phyloP scores from a whole-genome alignment of 2,888 invertebrate genomes.

The Euplexia lucipara region DNA sequence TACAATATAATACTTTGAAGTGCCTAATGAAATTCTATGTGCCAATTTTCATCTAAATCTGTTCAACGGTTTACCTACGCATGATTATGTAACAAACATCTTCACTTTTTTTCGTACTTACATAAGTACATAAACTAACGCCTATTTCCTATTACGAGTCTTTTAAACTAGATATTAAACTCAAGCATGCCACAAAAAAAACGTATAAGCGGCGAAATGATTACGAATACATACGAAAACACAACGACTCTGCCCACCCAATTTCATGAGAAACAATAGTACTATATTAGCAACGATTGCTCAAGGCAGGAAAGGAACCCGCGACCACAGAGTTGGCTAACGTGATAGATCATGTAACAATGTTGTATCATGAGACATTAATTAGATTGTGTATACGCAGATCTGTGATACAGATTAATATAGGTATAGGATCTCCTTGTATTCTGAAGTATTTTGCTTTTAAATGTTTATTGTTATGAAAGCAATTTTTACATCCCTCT shows the following conservation, averaged over 20 bases:
- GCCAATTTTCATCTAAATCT: too few relatives aligned
- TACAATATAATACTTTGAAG: too few relatives aligned
- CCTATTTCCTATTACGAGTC: too few relatives aligned
- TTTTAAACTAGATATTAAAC: too few relatives aligned
- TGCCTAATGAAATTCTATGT: too few relatives aligned
- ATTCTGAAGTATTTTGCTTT: background rate
- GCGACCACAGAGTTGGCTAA: constrained; percentile 39
- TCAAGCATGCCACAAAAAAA: too few relatives aligned
- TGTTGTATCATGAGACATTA: constrained; percentile 11
- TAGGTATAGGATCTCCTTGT: background rate
- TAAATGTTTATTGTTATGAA: too few relatives aligned
- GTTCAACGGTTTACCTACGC: too few relatives aligned
- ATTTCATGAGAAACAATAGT: constrained; percentile 24
- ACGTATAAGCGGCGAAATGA: background rate
- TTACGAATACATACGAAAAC: background rate
- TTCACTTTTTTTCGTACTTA: too few relatives aligned
- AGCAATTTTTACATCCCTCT: too few relatives aligned
- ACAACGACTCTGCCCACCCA: background rate
- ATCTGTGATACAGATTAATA: background rate
- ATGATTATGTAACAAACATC: too few relatives aligned
- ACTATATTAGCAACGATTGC: constrained; percentile 22
- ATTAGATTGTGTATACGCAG: background rate
- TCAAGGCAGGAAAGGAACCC: constrained; percentile 37
- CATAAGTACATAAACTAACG: too few relatives aligned
- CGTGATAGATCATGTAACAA: constrained; percentile 31